Evolutionary conservation across 1,140 invertebrate species (phyloP).

Genomic region (Phymorhynchus buccinoides): DNA sequence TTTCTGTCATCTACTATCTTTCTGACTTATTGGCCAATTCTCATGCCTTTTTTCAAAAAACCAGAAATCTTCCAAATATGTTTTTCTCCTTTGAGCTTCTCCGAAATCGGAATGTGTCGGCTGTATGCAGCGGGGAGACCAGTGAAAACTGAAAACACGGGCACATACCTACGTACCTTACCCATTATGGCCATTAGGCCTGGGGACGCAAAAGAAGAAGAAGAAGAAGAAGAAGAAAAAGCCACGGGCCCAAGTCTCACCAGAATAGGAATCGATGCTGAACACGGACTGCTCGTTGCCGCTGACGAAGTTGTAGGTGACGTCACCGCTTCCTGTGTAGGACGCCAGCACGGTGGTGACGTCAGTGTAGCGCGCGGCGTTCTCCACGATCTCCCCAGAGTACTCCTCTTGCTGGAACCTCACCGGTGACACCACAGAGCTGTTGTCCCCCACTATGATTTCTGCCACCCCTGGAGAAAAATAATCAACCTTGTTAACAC

Average conservation of each 20-base stretch:
- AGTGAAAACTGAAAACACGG: too few species aligned
- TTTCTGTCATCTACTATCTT: too few species aligned
- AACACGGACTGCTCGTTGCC: slow-evolving; percentile 64
- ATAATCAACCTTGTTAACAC: too few species aligned
- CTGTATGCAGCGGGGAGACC: too few species aligned
- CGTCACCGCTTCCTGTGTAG: slow-evolving; percentile 32
- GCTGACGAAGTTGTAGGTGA: slow-evolving; percentile 62
- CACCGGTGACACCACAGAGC: slow-evolving; percentile 28
- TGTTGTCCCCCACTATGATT: slow-evolving; percentile 51
- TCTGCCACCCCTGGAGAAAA: slow-evolving; percentile 54
- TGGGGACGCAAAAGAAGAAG: neutral
- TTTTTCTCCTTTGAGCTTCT: too few species aligned
- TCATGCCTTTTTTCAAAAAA: too few species aligned
- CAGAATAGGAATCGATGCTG: slow-evolving; percentile 46
- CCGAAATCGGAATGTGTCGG: too few species aligned
- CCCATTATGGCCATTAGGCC: too few species aligned
- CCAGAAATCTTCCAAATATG: too few species aligned
- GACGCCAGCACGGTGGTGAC: slow-evolving; percentile 46
- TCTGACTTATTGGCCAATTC: too few species aligned
- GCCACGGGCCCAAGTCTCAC: slow-evolving; percentile 22
- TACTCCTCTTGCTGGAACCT: slow-evolving; percentile 89
- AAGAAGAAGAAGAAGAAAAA: neutral
- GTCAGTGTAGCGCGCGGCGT: slow-evolving; percentile 80
- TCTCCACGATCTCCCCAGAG: slow-evolving; percentile 83
- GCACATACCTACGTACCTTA: too few species aligned